phyloP scores from a whole-genome alignment of 2,888 invertebrate species.

The Epirrhoe alternata region DNA sequence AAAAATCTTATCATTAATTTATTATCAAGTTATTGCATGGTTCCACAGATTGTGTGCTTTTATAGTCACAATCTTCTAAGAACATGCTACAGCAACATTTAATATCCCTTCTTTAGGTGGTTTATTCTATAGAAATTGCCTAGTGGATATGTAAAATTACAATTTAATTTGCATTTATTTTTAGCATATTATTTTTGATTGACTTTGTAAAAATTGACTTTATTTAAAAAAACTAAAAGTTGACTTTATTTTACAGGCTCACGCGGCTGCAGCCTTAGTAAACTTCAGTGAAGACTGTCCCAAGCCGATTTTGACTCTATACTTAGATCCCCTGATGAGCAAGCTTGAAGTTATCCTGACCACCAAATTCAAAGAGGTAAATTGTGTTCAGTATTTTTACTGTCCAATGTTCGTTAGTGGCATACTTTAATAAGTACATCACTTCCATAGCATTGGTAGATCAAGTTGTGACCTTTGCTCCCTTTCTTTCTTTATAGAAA shows the following conservation, averaged over 20 bases:
- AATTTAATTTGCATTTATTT: slow-evolving; percentile 2
- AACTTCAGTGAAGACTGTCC: slow-evolving; percentile 99
- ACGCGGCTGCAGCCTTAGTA: slow-evolving; percentile 97
- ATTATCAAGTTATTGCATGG: slow-evolving; percentile 11
- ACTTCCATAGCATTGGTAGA: slow-evolving; percentile 84
- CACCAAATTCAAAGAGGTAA: slow-evolving; percentile 95
- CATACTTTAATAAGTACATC: slow-evolving; percentile 62
- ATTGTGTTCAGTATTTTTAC: background rate
- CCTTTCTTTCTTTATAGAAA: slow-evolving; percentile 69
- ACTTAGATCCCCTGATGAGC: slow-evolving; percentile 95
- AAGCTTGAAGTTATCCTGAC: slow-evolving; percentile 96
- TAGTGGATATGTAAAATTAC: slow-evolving; percentile 13
- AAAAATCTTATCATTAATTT: no score
- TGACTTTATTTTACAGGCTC: slow-evolving; percentile 79
- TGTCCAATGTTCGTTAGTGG: slow-evolving; percentile 83
- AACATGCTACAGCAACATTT: slow-evolving; percentile 31
- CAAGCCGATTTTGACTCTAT: slow-evolving; percentile 95
- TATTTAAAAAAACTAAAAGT: background rate
- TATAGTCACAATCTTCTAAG: slow-evolving; percentile 28
- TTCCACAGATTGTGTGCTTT: slow-evolving; percentile 24
- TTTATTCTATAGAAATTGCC: slow-evolving; percentile 12
- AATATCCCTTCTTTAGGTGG: background rate
- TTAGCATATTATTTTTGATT: background rate
- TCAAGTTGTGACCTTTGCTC: slow-evolving; percentile 75
- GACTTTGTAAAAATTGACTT: background rate